Conservation (phyloP, 2,888 invertebrate species). For the Oligia strigilis region DNA sequence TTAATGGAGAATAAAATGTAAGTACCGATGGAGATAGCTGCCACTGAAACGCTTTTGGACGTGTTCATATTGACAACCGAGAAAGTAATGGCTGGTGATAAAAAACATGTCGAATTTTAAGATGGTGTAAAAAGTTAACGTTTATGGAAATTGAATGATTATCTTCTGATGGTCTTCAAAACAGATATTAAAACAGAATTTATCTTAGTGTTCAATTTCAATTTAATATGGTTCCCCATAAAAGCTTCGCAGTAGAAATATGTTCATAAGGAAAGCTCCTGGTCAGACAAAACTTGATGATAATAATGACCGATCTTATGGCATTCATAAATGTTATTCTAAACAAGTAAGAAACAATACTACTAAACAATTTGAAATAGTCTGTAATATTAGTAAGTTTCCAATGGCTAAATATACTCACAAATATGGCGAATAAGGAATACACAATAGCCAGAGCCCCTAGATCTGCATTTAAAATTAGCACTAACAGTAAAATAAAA, state of each 20-base stretch:
- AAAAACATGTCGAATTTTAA: conserved; percentile 20
- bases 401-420: conserved; percentile 6
- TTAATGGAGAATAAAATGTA: conserved; percentile 67
- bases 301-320: not conserved
- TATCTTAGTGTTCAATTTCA: not conserved
- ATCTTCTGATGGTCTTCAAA: not conserved
- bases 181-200: not conserved
- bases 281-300: not conserved
- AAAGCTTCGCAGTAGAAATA: not conserved
- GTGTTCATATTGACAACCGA: conserved; percentile 33
- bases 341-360: not conserved
- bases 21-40: conserved; percentile 58
- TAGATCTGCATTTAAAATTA: conserved; percentile 53
- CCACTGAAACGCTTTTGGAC: conserved; percentile 34
- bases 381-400: not conserved
- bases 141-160: not conserved
- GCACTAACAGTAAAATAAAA: conserved; percentile 46
- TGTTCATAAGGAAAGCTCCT: not conserved
- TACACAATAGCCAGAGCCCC: conserved; percentile 18
- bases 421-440: conserved; percentile 20
- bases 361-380: not conserved
- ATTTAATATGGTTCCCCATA: not conserved
- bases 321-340: not conserved
- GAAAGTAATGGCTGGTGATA: conserved; percentile 22
- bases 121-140: conserved; percentile 15